Evolutionary conservation across 2,888 invertebrate species (phyloP), one percentile per base, ranked within the genome.

Genomic region (Silvanus unidentatus): DNA sequence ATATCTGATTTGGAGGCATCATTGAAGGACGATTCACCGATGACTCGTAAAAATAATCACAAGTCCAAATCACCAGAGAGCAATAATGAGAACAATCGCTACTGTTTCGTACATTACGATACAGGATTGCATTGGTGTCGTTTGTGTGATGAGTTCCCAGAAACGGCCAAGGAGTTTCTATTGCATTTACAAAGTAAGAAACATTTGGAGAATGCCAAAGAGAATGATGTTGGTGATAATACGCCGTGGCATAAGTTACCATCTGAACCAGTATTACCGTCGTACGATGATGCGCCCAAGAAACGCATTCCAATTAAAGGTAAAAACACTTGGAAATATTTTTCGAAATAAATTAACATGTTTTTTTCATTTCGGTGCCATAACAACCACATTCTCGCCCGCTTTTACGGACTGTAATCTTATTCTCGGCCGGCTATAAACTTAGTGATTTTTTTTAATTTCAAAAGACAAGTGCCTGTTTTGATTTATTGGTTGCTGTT

Each of bases 41-140:
- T 55, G 62, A 58, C 38, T 65, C 66, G 42, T 63, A 63, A 41
- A 15, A 47, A 45, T 38, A 48, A 37, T 62, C 65, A 27, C 64
- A 12, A n/a, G n/a, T 13, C 14, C 13, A 10, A 3, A 13, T 6
- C 16, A 9, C 15, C 14, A 10, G 37, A 37, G 6, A 37, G 3
- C 3, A 3, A n/a, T 32, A 32, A 32, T 32, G 32, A 32, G n/a
- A 37, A 37, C n/a, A 37, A 12, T 37, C 14, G 79, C 67, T 83
- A 79, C 69, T 89, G 88, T 78, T 87, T 85, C 63, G 82, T 88
- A 42, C 87, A 88, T 73, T 91, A 88, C 66, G 91, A 92, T 71
- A 88, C 90, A 0, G 90, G 90, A 73, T 83, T 88, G 78, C 90
- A 91, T 68, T 92, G 92, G 92, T 92, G 91, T 68, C 79, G 88